A percentile compares a stretch with the other conserved stretches of the same genome.
phyloP scores from a whole-genome alignment of 2,797 vertebrate genomes.

The Lutjanus argentimaculatus region DNA sequence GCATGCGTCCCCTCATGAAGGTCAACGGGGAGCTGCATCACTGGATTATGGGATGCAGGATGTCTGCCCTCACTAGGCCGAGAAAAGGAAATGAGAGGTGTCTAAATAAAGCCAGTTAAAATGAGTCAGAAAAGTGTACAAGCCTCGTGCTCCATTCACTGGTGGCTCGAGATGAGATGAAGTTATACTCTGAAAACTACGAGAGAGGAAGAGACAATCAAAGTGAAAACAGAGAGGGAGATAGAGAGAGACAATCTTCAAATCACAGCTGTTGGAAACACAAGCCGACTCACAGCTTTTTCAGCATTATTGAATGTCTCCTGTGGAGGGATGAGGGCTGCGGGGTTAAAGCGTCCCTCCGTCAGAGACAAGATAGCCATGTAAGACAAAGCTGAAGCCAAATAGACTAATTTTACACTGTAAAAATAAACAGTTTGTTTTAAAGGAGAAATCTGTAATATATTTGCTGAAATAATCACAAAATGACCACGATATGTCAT shows the following conservation, averaged over 20 bases:
- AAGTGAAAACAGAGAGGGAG: slow-evolving; percentile 16
- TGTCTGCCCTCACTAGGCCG: slow-evolving; percentile 73
- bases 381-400: slow-evolving; percentile 35
- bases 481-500: no score
- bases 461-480: no score
- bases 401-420: background rate
- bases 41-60: slow-evolving; percentile 82
- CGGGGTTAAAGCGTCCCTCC: slow-evolving; percentile 49
- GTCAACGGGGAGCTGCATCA: slow-evolving; percentile 71
- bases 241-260: slow-evolving; percentile 21
- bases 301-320: slow-evolving; percentile 72
- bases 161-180: slow-evolving; percentile 54
- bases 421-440: no score
- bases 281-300: slow-evolving; percentile 54
- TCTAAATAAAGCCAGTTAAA: slow-evolving; percentile 85
- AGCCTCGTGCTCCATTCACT: slow-evolving; percentile 45
- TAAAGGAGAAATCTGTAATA: no score
- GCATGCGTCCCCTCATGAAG: slow-evolving; percentile 57
- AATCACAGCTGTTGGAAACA: slow-evolving; percentile 66
- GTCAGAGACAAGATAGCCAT: slow-evolving; percentile 37
- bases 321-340: slow-evolving; percentile 56
- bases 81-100: slow-evolving; percentile 87
- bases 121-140: slow-evolving; percentile 75
- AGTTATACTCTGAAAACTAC: slow-evolving; percentile 35
- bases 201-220: slow-evolving; percentile 5